Evolutionary conservation across 2,797 vertebrate genomes (phyloP), one percentile per base, ranked within the genome.

Genomic region (Adrianichthys oophorus): DNA sequence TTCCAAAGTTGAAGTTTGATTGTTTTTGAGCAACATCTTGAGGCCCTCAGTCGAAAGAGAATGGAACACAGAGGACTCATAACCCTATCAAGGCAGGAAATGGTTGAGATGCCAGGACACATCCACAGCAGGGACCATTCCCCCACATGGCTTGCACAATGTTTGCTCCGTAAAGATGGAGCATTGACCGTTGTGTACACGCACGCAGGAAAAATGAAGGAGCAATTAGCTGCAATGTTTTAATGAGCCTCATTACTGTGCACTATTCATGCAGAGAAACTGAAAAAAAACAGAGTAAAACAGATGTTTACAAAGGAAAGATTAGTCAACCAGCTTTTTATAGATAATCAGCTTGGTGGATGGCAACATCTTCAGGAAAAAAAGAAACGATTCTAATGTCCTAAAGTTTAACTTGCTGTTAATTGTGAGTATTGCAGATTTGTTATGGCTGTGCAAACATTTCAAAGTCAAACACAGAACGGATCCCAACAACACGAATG

Each of bases 81-180:
- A 95, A 96, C 94, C 94, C 93, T 93, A 92, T 93, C 92, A 84
- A 37, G 70, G 89, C 93, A 98, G 96, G 97, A 98, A 98, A 98
- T 98, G 93, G 92, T 91, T 96, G 92, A 92, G 90, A 99, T 98
- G 95, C 96, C 95, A 95, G 91, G 92, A 94, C 92, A 92, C 89
- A 92, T 93, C 92, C 94, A 92, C 93, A 94, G 93, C 93, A 93
- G 93, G 94, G 85, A 85, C 93, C 90, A 91, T 92, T 94, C 87
- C 90, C 92, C 91, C 93, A 85, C 90, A 89, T 92, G 90, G 91
- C 89, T 92, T 93, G 75, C 74, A 67, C 82, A 91, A 91, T 65
- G 76, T 92, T 91, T 86, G 90, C 92, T 87, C 88, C 87, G 88
- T 90, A 89, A 93, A 93, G 92, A 90, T 94, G 91, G 87, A 92